Conservation (phyloP, 2,888 invertebrate genomes). For the Linnaemya vulpina region DNA sequence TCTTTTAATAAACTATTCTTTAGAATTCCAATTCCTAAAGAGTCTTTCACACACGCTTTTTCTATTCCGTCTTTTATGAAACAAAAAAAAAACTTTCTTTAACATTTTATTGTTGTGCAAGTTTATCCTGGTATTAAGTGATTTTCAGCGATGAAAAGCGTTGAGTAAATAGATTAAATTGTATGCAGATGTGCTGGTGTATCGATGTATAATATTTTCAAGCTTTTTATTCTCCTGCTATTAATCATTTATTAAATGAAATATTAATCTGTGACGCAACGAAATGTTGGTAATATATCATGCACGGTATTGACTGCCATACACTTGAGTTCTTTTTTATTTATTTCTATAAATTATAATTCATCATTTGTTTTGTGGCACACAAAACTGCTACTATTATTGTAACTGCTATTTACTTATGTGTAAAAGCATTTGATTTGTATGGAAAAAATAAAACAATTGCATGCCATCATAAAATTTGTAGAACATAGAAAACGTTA, state of each 20-base stretch:
- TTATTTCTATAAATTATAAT: no score
- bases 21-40: background rate
- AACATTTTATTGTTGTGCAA: constrained; percentile 15
- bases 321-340: no score
- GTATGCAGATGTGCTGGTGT: background rate
- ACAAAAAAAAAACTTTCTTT: background rate
- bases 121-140: constrained; percentile 26
- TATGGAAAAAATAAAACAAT: no score
- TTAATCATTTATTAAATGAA: background rate
- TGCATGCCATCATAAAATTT: no score
- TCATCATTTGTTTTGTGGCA: no score
- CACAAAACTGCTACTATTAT: no score
- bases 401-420: no score
- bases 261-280: no score
- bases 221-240: background rate
- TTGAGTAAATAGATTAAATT: constrained; percentile 3
- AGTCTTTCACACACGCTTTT: constrained; percentile 22
- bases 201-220: background rate
- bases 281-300: no score
- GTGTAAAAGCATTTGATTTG: no score
- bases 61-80: background rate
- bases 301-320: no score
- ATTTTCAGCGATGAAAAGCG: constrained; percentile 24
- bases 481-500: no score
- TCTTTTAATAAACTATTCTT: background rate